These are phyloP conservation scores for Galerucella pusilla DNA, from an alignment of 2,888 invertebrate genomes.

Conservation along the genomic window DNA sequence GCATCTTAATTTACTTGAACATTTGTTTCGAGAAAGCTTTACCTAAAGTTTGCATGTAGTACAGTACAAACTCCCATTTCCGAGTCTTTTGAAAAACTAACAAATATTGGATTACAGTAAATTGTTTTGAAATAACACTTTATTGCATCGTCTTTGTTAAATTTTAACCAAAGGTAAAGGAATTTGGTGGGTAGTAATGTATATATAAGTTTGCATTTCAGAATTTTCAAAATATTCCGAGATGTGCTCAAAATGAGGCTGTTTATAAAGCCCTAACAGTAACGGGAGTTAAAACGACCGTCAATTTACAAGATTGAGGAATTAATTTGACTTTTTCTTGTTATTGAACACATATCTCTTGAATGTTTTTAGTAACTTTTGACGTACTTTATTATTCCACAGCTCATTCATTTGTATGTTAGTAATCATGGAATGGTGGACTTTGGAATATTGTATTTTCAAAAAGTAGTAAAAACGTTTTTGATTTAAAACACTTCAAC, in stretches of 20 bases:
- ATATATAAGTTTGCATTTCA: background rate
- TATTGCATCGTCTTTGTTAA: background rate
- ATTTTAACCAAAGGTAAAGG: background rate
- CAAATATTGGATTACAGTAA: too few species aligned
- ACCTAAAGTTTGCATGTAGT: too few species aligned
- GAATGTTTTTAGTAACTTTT: background rate
- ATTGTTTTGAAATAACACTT: too few species aligned
- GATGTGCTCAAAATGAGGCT: background rate
- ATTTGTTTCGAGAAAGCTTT: too few species aligned
- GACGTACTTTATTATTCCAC: background rate
- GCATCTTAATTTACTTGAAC: too few species aligned
- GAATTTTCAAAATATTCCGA: background rate
- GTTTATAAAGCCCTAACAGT: background rate
- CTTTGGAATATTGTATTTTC: conserved; percentile 3
- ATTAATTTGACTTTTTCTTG: background rate
- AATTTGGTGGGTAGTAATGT: background rate
- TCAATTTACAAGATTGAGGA: background rate
- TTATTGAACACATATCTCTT: background rate
- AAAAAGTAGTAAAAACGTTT: background rate
- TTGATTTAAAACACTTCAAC: background rate
- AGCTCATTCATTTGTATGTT: conserved; percentile 11
- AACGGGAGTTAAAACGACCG: background rate
- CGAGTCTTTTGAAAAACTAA: too few species aligned
- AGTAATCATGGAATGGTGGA: conserved; percentile 19
- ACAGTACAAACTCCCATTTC: too few species aligned